Evolutionary conservation across 2,888 invertebrate species (phyloP), one percentile per base, ranked within the genome.

Genomic region (Apodemia zela): DNA sequence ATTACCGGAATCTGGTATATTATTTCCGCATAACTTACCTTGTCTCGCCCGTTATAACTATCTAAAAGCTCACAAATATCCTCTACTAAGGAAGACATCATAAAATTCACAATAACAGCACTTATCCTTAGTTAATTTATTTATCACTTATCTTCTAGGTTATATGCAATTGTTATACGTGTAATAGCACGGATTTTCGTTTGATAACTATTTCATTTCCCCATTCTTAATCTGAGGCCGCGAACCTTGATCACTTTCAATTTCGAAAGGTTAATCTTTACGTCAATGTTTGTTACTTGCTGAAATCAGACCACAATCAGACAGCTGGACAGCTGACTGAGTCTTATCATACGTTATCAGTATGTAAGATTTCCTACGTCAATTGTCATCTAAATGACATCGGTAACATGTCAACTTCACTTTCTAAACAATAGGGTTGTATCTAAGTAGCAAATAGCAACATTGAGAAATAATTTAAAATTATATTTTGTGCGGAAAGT

Each of bases 41-140:
- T 97, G 89, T 97, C 97, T 79, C 97, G 93, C n/a, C 97, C 97
- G 78, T 94, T 94, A 79, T 97, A 96, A 60, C 95, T 95, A 69
- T 96, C 95, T 71, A 97, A 90, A 76, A 96, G 93, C 75, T 94
- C 93, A 81, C 95, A 95, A 78, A 95, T 92, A 89, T 93, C 93
- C 77, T 92, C 91, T 62, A 82, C 71, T 66, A 86, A 63, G 25
- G 87, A 80, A 73, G 86, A 82, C 90, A 90, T 91, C 68, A 70
- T 64, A 47, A 45, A 68, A 69, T 61, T 62, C 64, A 54, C 66
- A 63, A 15, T 65, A 65, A 45, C 63, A 59, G 47, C 58, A 58
- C 62, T 66, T 69, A 65, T 59, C 47, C 47, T 60, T 63, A 61
- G 70, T 67, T 68, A 66, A 72, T 67, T 29, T n/a, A 3, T 25